Percentiles rank a stretch among this genome's conserved stretches.
Evolutionary conservation across 2,888 invertebrate genomes (phyloP).

Genomic region (Lissocephala sabroskyi): DNA sequence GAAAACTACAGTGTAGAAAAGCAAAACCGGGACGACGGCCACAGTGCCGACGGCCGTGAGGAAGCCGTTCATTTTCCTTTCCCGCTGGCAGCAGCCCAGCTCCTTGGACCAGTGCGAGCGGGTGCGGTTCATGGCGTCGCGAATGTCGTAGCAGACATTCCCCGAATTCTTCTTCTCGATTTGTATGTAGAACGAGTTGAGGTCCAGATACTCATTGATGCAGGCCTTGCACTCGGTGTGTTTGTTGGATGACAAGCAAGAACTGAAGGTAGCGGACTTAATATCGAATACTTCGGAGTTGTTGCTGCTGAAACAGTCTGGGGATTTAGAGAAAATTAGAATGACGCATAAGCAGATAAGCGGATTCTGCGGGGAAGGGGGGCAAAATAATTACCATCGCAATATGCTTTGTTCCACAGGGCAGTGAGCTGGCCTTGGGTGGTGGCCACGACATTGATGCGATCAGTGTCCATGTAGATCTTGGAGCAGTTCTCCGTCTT

Average conservation of each 20-base stretch:
- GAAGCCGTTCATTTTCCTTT: constrained; percentile 43
- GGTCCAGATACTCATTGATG: constrained; percentile 21
- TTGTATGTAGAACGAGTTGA: constrained; percentile 50
- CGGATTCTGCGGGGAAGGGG: background rate
- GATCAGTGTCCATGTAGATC: constrained; percentile 52
- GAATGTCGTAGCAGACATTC: constrained; percentile 60
- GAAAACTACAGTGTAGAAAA: constrained; percentile 54
- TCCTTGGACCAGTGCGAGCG: constrained; percentile 61
- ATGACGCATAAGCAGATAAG: background rate
- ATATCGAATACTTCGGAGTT: constrained; percentile 23
- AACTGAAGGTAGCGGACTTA: background rate
- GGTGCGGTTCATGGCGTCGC: constrained; percentile 67
- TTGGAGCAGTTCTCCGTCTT: constrained; percentile 35
- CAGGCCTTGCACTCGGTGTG: constrained; percentile 28
- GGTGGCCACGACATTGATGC: constrained; percentile 53
- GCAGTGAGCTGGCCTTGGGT: constrained; percentile 41
- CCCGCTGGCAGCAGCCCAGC: constrained; percentile 60
- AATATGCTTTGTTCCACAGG: constrained; percentile 57
- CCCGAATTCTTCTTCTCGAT: constrained; percentile 50
- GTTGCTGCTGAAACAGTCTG: constrained; percentile 50
- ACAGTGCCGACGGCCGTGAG: constrained; percentile 35
- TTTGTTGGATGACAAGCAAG: constrained; percentile 17
- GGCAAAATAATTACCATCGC: constrained; percentile 39
- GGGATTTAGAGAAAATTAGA: background rate
- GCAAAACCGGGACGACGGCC: constrained; percentile 47